Evolutionary conservation across 2,113 vertebrate genomes (phyloP), one percentile per base, ranked within the genome.

Genomic region (Sylvicapra grimmia): DNA sequence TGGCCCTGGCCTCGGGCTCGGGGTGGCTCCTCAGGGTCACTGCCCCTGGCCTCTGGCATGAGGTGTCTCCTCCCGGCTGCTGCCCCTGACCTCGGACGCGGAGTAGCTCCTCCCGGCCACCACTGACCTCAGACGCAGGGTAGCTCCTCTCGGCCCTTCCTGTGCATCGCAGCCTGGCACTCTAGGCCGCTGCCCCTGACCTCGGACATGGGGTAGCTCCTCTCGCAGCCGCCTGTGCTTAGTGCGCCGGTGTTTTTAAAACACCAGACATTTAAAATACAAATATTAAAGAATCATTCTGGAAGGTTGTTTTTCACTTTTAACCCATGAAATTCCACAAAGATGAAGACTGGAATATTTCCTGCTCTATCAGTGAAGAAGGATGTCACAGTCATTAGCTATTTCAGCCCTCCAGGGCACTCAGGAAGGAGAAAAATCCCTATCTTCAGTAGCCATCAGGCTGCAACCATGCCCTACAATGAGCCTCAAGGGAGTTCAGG

Each of bases 81-180:
- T 3, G 3, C 51, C 51, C 3, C 51, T 51, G 13, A 14, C 51
- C 51, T 51, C 3, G 1, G 13, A 14, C 51, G 14, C 3, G 2
- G 49, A 9, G 11, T 51, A 14, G 51, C 51, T 14, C 51, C 13
- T 51, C 51, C 13, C 13, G 51, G 51, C 13, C 13, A 3, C 13
- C 3, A 14, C 51, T 53, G 51, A 3, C 51, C 51, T 53, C 1
- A 0, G 51, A 5, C 14, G 5, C 1, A 5, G 14, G 51, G 14
- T 53, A 53, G 51, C 14, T 53, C 15, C 15, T 53, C 51, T 53
- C 16, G 51, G 40, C 40, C 40, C 40, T 40, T 40, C 40, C 40
- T 40, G 40, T 40, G 40, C 40, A 40, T 40, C 40, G 40, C 40
- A 40, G 40, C 40, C 40, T 40, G 40, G 40, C 40, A 40, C 40